Base-by-base conservation (phyloP, 2,797 vertebrate species). In the Apogon talboti region DNA sequence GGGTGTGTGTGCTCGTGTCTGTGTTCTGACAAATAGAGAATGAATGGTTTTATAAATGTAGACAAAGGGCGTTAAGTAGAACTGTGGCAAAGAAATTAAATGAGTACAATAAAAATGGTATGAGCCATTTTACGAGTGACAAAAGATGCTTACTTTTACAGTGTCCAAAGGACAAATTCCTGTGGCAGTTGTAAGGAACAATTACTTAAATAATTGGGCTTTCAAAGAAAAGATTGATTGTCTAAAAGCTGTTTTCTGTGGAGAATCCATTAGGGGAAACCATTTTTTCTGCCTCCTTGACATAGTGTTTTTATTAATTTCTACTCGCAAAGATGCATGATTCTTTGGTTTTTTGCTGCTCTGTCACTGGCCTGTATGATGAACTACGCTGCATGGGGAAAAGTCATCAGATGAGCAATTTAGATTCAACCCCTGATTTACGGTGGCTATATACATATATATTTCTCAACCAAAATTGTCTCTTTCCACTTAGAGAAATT, bases 161-260 rank as follows among this genome's bases (percentile, higher is more conserved):
- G 88, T 83, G 80, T 93, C 85, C 90, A 89, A 90, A 91, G 91
- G 90, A 93, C 91, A 93, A 92, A 92, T 93, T 93, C 91, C 87
- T 90, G 89, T 91, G 89, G 89, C 87, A 91, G 89, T 92, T 92
- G 92, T 90, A 84, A 89, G 89, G 92, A 93, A 94, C 93, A 94
- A 94, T 94, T 94, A 94, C 92, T 92, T 93, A 93, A 94, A 94
- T 94, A 93, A 94, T 92, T 93, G 92, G 89, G 89, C 90, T 88
- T 91, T 91, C 91, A 91, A 83, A 93, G 87, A 82, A 89, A 89
- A 94, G 93, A 94, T 92, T 93, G 93, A 94, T 94, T 89, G 92
- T 91, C 86, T 93, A 92, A 94, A 93, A 93, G 93, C 93, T 92
- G 92, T 93, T 94, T 94, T 94, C 92, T 91, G 89, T 88, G 91